These are phyloP conservation scores for Microdon myrmicae DNA, from an alignment of 2,888 invertebrate genomes.

Conservation along the genomic window DNA sequence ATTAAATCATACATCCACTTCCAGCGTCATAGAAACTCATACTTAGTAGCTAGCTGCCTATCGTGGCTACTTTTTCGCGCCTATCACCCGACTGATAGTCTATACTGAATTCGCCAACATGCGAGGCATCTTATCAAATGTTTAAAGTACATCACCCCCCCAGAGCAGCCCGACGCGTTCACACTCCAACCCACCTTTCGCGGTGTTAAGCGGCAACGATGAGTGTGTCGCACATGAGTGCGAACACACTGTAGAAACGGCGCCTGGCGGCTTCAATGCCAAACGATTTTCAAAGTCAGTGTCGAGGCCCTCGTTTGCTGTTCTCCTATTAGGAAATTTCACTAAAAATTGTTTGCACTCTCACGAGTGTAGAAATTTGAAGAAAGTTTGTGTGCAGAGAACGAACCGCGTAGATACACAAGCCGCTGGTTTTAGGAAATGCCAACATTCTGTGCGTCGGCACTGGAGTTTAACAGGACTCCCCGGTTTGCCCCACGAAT, in stretches of 20 bases:
- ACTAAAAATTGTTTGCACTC: constrained; percentile 68
- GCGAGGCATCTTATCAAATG: constrained; percentile 42
- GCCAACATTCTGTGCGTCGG: too few relatives aligned
- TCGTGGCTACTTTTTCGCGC: constrained; percentile 19
- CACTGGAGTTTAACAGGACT: too few relatives aligned
- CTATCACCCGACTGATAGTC: constrained; percentile 23
- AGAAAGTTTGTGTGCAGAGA: constrained; percentile 33
- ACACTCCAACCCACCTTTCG: background rate
- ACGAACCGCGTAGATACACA: too few relatives aligned
- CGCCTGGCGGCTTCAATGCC: constrained; percentile 54
- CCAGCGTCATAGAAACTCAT: constrained; percentile 62
- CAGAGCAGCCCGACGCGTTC: constrained; percentile 53
- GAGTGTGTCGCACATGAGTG: constrained; percentile 7
- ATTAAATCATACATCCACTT: too few relatives aligned
- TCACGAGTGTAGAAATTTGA: constrained; percentile 62
- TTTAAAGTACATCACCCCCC: constrained; percentile 33
- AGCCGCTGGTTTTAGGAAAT: too few relatives aligned
- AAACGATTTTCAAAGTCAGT: constrained; percentile 65
- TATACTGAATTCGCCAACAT: constrained; percentile 35
- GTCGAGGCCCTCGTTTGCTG: constrained; percentile 61
- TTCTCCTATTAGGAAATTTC: constrained; percentile 67
- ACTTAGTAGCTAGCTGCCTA: constrained; percentile 46
- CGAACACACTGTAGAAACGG: constrained; percentile 23
- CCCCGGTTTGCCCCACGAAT: too few relatives aligned
- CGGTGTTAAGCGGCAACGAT: background rate